phyloP scores from a whole-genome alignment of 2,797 vertebrate genomes.

The Onychomys arenicola region DNA sequence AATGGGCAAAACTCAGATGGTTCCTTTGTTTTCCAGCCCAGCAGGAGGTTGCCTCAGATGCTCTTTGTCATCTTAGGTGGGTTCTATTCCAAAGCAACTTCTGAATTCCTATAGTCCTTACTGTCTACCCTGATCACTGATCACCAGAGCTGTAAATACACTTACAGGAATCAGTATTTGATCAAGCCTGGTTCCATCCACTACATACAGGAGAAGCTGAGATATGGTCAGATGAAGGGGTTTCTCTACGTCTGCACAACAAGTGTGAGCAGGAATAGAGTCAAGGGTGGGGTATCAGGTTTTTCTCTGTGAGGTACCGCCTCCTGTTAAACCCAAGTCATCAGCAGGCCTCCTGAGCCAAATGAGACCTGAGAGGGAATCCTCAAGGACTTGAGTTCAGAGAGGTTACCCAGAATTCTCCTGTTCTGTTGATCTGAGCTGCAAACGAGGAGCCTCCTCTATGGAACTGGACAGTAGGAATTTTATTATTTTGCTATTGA shows the following conservation, averaged over 20 bases:
- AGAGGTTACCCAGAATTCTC: neutral
- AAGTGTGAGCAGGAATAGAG: neutral
- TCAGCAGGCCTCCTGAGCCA: neutral
- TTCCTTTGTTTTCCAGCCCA: neutral
- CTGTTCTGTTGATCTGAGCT: neutral
- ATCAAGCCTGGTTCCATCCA: no score
- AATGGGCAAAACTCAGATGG: neutral
- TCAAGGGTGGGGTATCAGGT: neutral
- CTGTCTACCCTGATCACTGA: no score
- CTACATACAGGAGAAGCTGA: neutral
- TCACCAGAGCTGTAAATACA: neutral
- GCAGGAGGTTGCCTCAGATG: neutral
- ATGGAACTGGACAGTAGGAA: neutral
- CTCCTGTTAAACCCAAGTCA: neutral
- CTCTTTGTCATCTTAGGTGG: no score
- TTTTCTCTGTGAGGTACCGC: neutral
- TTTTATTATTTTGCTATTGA: neutral
- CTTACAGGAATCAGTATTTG: neutral
- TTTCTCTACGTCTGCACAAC: neutral
- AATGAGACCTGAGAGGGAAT: neutral
- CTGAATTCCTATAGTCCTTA: neutral
- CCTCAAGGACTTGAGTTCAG: neutral
- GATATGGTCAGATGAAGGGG: neutral
- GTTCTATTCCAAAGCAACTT: neutral
- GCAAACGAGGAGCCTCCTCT: no score